A percentile compares a stretch with the other conserved stretches of the same genome.
Evolutionary conservation across 2,888 invertebrate genomes (phyloP).

Genomic region (Spodoptera littoralis): DNA sequence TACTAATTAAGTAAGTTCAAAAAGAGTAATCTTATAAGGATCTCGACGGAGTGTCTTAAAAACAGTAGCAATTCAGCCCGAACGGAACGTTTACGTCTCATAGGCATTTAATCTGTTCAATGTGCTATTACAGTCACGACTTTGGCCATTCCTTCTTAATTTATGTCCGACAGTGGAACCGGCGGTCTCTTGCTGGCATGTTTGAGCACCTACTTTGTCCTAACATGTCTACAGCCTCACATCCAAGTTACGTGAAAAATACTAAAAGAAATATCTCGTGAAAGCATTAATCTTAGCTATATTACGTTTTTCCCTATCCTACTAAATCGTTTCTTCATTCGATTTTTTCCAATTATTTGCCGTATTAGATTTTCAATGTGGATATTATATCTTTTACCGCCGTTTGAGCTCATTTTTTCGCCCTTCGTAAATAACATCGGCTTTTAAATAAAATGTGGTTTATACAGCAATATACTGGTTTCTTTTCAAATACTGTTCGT

Average conservation of each 20-base stretch:
- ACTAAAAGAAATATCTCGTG: conserved; percentile 6
- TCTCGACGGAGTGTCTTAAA: conserved; percentile 46
- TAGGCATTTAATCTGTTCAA: conserved; percentile 81
- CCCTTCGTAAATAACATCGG: conserved; percentile 7
- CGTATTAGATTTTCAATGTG: conserved; percentile 36
- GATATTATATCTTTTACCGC: conserved; percentile 27
- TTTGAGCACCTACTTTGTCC: conserved; percentile 39
- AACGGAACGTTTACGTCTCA: conserved; percentile 70
- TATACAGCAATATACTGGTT: conserved; percentile 14
- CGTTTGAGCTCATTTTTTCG: conserved; percentile 27
- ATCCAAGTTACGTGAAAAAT: conserved; percentile 11
- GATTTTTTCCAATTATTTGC: conserved; percentile 36
- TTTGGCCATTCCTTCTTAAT: conserved; percentile 81
- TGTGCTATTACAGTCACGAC: conserved; percentile 83
- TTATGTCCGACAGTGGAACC: conserved; percentile 72
- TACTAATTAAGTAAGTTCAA: neutral
- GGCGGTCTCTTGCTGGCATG: conserved; percentile 19
- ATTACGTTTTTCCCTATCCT: conserved; percentile 12
- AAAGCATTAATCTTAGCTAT: conserved; percentile 1
- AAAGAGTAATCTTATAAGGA: conserved; percentile 33
- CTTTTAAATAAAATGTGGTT: conserved; percentile 23
- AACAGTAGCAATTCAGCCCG: conserved; percentile 55
- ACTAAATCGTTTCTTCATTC: conserved; percentile 26
- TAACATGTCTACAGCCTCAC: conserved; percentile 2
- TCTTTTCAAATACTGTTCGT: conserved; percentile 26